These are phyloP conservation scores for Perccottus glenii DNA, from an alignment of 2,113 vertebrate genomes.

Conservation along the genomic window DNA sequence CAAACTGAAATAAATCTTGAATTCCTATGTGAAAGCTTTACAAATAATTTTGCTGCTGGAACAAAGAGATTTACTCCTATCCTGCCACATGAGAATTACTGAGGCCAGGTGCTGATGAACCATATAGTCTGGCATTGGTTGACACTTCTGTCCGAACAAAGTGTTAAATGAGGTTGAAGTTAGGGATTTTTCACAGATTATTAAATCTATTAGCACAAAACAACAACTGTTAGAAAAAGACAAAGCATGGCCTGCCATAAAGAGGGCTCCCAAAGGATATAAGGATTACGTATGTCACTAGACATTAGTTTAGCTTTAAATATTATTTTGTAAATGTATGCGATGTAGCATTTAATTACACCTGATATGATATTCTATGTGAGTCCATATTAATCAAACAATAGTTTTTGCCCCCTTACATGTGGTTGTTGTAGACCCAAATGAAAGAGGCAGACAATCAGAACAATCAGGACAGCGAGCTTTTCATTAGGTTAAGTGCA, in stretches of 20 bases:
- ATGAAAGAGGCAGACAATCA: conserved; percentile 10
- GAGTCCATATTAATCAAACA: too few relatives aligned
- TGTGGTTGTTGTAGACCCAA: background rate
- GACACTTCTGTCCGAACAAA: background rate
- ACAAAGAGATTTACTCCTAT: conserved; percentile 5
- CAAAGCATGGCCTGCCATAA: too few relatives aligned
- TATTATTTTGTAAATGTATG: too few relatives aligned
- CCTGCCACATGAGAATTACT: background rate
- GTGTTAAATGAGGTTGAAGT: background rate
- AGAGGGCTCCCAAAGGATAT: too few relatives aligned
- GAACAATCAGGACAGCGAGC: conserved; percentile 13
- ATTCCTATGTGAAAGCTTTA: conserved; percentile 14
- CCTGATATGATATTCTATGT: too few relatives aligned
- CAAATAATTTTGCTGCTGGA: background rate
- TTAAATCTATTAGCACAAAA: background rate
- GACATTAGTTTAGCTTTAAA: too few relatives aligned
- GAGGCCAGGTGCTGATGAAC: too few relatives aligned
- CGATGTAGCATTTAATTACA: too few relatives aligned
- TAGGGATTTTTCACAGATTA: background rate
- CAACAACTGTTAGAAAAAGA: too few relatives aligned
- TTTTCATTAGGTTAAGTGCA: conserved; percentile 64
- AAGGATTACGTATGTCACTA: too few relatives aligned
- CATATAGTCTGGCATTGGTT: background rate
- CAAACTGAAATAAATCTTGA: background rate
- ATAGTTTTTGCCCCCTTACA: background rate